Base-by-base conservation (phyloP, 2,888 invertebrate genomes). In the Napeogenes inachia region DNA sequence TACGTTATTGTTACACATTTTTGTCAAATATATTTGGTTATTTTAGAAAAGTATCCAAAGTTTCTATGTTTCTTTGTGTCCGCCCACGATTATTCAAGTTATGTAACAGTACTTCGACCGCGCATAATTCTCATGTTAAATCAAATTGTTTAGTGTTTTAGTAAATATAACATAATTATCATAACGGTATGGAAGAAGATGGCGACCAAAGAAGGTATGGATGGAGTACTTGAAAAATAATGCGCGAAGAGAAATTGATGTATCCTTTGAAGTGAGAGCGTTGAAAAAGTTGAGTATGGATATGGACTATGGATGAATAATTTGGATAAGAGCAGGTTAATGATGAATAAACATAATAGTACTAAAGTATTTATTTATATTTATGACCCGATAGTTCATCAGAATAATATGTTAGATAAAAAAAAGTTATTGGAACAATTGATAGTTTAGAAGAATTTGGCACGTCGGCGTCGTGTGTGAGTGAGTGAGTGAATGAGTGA, bases 61-160 rank as follows among this genome's bases (percentile, higher is more conserved):
- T 38, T 38, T 38, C 38, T 21, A 21, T 8, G 38, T 38, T 38
- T 38, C 38, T 38, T 38, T 3, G 38, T 38, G 66, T 76, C 80
- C 81, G 85, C 87, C 86, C 85, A 87, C 85, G 76, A 77, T 79
- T 79, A 78, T 82, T 77, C 78, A 70, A 71, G 72, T 69, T 71
- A 68, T 62, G 56, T 64, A 45, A 61, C 13, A 35, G 32, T 58
- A 10, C 21, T 45, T 21, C 55, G 53, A 60, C 62, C 63, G 57
- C 60, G 59, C 45, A 63, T 64, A 59, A 55, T 62, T 67, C 56
- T 54, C 57, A 57, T 47, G 50, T 57, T 35, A 65, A 60, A 61
- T 59, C 45, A 21, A 30, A 42, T 59, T 54, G 21, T 33, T 55
- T 30, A 32, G 32, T n/a, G 53, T 53, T 53, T 54, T n/a, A 4